Percentiles rank a stretch among this genome's conserved stretches.
phyloP scores from a whole-genome alignment of 2,888 invertebrate species.

The Trimorus sp. region DNA sequence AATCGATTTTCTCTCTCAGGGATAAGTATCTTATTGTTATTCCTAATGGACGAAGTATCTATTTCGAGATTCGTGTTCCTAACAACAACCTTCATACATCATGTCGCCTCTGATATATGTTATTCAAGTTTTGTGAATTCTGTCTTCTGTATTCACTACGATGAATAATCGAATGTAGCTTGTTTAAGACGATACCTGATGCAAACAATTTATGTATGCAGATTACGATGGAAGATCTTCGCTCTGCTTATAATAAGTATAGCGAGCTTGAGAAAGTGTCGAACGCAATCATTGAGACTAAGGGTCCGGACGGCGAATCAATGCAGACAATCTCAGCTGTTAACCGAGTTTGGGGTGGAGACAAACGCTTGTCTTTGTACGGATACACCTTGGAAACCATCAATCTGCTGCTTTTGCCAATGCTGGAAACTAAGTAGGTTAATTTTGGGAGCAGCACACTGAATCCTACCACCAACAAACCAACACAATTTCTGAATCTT shows the following conservation, averaged over 20 bases:
- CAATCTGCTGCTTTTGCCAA: constrained; percentile 95
- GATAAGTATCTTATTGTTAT: too few species aligned
- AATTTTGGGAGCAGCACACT: too few species aligned
- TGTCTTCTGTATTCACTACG: too few species aligned
- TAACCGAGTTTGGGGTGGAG: constrained; percentile 84
- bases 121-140: too few species aligned
- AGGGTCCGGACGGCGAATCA: constrained; percentile 70
- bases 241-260: constrained; percentile 84
- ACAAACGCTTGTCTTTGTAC: constrained; percentile 93
- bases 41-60: too few species aligned
- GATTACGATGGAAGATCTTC: constrained; percentile 91
- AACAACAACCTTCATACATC: too few species aligned
- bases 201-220: constrained; percentile 75
- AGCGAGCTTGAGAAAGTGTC: constrained; percentile 80
- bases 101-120: too few species aligned
- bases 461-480: too few species aligned
- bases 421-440: constrained; percentile 95
- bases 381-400: constrained; percentile 98
- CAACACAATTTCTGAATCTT: too few species aligned
- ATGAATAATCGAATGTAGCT: not conserved
- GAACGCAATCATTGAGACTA: constrained; percentile 69
- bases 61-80: too few species aligned
- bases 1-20: too few species aligned
- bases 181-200: too few species aligned
- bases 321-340: constrained; percentile 78